Conservation (phyloP, 2,888 invertebrate genomes). For the Tetranychus truncatus region DNA sequence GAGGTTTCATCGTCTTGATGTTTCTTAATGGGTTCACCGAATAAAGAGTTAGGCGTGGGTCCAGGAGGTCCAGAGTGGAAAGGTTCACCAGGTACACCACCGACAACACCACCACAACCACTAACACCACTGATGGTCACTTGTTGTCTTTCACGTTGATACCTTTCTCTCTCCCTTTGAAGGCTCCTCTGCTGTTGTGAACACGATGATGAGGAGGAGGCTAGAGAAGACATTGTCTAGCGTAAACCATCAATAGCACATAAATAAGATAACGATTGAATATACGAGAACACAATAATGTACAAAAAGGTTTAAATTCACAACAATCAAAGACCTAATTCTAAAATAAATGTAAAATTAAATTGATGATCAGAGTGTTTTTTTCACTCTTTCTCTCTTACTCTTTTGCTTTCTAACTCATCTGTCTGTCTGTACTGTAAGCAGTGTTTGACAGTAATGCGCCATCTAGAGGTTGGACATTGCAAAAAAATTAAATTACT, state of each 20-base stretch:
- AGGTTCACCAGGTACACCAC: not conserved
- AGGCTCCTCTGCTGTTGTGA: conserved; percentile 11
- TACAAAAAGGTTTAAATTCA: not conserved
- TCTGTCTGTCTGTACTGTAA: too few species aligned
- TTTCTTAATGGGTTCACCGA: conserved; percentile 17
- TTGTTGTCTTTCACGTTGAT: conserved; percentile 15
- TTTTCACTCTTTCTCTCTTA: not conserved
- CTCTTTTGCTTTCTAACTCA: not conserved
- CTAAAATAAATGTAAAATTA: not conserved
- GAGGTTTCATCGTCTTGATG: conserved; percentile 25
- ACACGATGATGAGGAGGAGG: conserved; percentile 14
- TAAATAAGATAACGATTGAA: not conserved
- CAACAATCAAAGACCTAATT: not conserved
- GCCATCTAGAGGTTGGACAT: too few species aligned
- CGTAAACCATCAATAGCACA: not conserved
- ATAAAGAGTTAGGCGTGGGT: conserved; percentile 10
- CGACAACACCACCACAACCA: not conserved
- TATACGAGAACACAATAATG: not conserved
- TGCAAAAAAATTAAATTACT: too few species aligned
- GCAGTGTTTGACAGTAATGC: too few species aligned
- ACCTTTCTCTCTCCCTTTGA: conserved; percentile 19
- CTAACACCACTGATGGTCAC: not conserved
- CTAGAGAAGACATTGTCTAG: not conserved
- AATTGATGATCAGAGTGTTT: not conserved
- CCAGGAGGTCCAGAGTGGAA: not conserved